Base-by-base conservation (phyloP, 2,113 vertebrate genomes). In the Morone chrysops region DNA sequence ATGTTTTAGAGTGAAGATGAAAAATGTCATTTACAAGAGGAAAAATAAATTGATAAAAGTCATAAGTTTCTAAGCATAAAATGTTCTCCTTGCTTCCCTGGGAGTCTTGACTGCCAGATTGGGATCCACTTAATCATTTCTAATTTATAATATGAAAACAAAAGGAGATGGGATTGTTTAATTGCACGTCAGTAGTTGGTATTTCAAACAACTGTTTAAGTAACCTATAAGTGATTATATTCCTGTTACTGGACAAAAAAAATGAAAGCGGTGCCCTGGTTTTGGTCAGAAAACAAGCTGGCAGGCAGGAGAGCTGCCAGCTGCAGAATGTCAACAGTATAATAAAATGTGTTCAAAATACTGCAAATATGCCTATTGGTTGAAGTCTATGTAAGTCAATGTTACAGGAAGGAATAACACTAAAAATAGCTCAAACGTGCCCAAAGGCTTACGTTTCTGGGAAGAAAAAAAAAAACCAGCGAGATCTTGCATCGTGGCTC, bases 381-480 rank as follows among this genome's bases (percentile, higher is more conserved):
- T 54, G 16, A 77, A 70, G 60, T 80, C 47, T 78, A 78, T 81
- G 68, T 80, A 86, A 90, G 70, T 82, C 73, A 81, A 67, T 75
- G 70, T 87, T 88, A 85, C 73, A n/a, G n/a, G n/a, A n/a, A 45
- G 74, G 25, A 84, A 56, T 69, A 25, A 47, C 4, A 62, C 89
- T 89, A 91, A 78, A 92, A 92, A 91, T 89, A 92, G 88, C 77
- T 50, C 68, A 1, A 41, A 69, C 38, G 25, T 60, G 62, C 48
- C 84, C 80, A 81, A 76, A 81, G 83, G 85, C 65, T 83, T 84
- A 17, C 85, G 67, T 85, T 51, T 47, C 8, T 57, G n/a, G n/a
- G n/a, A n/a, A 17, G 8, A 8, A 48, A 18, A 61, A 65, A 17
- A 61, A 70, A 57, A 11, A 36, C 4, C 43, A 51, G 31, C 1